These are phyloP conservation scores for Himantopus leucocephalus DNA, from an alignment of 2,113 vertebrate genomes.

Conservation along the genomic window DNA sequence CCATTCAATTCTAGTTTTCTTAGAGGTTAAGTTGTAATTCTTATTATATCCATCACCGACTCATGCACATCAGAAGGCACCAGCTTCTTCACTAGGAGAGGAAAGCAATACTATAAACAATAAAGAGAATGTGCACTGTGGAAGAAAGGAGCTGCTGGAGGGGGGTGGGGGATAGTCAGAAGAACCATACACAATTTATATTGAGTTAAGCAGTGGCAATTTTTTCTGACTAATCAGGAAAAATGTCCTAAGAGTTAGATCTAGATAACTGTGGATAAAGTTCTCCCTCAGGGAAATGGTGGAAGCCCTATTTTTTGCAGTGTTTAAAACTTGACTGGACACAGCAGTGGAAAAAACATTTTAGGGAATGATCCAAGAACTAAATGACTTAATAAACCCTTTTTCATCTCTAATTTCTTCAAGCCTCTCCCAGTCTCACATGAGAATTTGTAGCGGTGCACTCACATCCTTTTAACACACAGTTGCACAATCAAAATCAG, in stretches of 20 bases:
- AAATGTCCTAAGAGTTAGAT: neutral
- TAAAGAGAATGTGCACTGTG: neutral
- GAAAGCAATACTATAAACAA: neutral
- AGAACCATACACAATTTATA: neutral
- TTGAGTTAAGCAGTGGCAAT: neutral
- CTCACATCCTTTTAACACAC: slow-evolving; percentile 26
- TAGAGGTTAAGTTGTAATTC: neutral
- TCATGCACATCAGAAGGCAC: neutral
- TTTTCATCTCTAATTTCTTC: slow-evolving; percentile 52
- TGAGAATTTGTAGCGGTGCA: neutral
- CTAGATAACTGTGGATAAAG: slow-evolving; percentile 6
- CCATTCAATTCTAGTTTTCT: neutral
- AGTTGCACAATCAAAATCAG: slow-evolving; percentile 40
- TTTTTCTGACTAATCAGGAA: slow-evolving; percentile 30
- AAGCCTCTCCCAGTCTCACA: slow-evolving; percentile 38
- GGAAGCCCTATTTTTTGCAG: slow-evolving; percentile 37
- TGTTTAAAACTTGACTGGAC: slow-evolving; percentile 47
- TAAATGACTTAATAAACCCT: slow-evolving; percentile 24
- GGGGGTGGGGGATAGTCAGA: neutral
- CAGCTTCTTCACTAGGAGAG: neutral
- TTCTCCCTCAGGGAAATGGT: slow-evolving; percentile 13
- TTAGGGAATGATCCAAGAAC: slow-evolving; percentile 24
- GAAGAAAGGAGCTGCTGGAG: neutral
- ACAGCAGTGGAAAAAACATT: slow-evolving; percentile 41
- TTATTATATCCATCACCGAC: neutral